These are phyloP conservation scores for Neodiprion fabricii DNA, from an alignment of 1,140 invertebrate species.

Conservation along the genomic window DNA sequence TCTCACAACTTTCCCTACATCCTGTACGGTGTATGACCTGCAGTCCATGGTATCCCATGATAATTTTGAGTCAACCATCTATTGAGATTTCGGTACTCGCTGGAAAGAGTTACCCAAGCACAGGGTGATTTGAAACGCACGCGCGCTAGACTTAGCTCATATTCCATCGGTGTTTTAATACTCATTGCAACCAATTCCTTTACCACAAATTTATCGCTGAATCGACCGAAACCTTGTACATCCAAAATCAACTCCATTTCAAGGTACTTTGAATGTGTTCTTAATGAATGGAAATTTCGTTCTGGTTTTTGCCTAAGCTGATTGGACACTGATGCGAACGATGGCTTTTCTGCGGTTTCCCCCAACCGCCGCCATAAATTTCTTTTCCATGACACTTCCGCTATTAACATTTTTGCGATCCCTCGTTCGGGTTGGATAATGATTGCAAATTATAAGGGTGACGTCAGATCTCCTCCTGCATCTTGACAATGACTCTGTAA, in stretches of 20 bases:
- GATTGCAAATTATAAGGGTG: neutral
- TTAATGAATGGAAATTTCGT: neutral
- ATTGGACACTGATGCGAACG: neutral
- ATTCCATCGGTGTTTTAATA: neutral
- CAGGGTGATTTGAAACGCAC: slow-evolving; percentile 23
- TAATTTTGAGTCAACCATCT: slow-evolving; percentile 22
- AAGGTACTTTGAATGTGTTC: neutral
- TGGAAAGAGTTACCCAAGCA: slow-evolving; percentile 13
- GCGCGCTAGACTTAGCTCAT: neutral
- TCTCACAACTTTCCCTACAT: slow-evolving; percentile 12
- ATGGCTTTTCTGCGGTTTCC: too few relatives aligned
- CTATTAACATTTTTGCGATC: neutral
- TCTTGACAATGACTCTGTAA: neutral
- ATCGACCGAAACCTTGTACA: neutral
- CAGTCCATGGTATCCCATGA: slow-evolving; percentile 24
- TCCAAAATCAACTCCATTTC: neutral
- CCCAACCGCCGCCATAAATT: neutral
- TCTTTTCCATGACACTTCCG: neutral
- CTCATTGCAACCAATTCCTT: neutral
- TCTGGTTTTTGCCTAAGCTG: neutral
- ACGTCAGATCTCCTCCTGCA: neutral
- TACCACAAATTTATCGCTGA: neutral
- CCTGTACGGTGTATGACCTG: slow-evolving; percentile 19
- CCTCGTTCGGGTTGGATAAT: neutral
- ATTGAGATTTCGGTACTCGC: slow-evolving; percentile 16